A percentile compares a stretch with the other conserved stretches of the same genome.
phyloP scores from a whole-genome alignment of 2,888 invertebrate genomes.

The Syrphus vitripennis region DNA sequence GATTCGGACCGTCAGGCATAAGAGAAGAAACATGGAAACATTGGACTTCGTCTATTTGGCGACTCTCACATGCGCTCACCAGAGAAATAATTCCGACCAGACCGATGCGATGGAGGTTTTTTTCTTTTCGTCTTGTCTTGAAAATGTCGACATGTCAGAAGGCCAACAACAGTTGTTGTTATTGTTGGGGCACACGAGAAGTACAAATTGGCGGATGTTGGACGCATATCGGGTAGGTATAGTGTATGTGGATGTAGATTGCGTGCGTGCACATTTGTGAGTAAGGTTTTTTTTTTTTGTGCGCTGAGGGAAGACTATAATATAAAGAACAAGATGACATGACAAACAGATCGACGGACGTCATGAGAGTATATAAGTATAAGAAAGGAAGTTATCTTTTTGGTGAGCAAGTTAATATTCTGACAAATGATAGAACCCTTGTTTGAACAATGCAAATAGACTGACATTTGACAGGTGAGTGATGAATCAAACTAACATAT shows the following conservation, averaged over 20 bases:
- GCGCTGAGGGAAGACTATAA: slow-evolving; percentile 18
- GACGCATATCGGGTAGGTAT: slow-evolving; percentile 11
- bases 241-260: slow-evolving; percentile 54
- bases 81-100: slow-evolving; percentile 14
- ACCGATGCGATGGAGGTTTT: neutral
- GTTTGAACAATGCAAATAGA: slow-evolving; percentile 24
- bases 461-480: slow-evolving; percentile 49
- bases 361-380: too few species aligned
- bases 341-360: slow-evolving; percentile 43
- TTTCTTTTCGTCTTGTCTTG: slow-evolving; percentile 7
- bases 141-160: slow-evolving; percentile 63
- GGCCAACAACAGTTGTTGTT: slow-evolving; percentile 51
- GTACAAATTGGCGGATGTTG: slow-evolving; percentile 70
- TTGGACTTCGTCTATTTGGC: slow-evolving; percentile 58
- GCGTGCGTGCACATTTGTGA: slow-evolving; percentile 44
- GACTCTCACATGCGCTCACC: slow-evolving; percentile 39
- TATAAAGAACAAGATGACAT: slow-evolving; percentile 43
- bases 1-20: slow-evolving; percentile 8
- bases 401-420: slow-evolving; percentile 43
- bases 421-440: slow-evolving; percentile 58
- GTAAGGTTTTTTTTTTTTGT: slow-evolving; percentile 26
- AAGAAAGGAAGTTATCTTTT: slow-evolving; percentile 63
- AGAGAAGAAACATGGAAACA: slow-evolving; percentile 49
- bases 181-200: slow-evolving; percentile 50
- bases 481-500: neutral